phyloP scores from a whole-genome alignment of 1,140 invertebrate species.

The Drosophila biarmipes region DNA sequence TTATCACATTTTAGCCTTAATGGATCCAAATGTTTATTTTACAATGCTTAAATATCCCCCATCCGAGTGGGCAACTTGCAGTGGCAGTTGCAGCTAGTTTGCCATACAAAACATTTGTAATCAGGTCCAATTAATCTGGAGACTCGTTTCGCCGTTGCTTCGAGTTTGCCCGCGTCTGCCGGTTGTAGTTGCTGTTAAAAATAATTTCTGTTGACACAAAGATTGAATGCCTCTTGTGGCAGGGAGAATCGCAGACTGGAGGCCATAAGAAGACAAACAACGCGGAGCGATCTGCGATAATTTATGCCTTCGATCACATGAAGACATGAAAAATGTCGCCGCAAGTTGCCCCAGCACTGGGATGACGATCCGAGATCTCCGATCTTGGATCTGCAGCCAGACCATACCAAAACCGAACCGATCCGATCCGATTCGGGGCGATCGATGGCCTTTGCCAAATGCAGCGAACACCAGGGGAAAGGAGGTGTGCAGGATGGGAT shows the following conservation, averaged over 20 bases:
- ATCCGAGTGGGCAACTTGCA: conserved; percentile 22
- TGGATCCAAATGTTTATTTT: conserved; percentile 79
- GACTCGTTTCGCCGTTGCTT: conserved; percentile 31
- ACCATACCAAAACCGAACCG: conserved; percentile 1
- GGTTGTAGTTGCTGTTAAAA: conserved; percentile 74
- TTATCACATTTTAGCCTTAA: conserved; percentile 75
- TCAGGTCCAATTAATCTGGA: conserved; percentile 76
- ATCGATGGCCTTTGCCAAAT: conserved; percentile 75
- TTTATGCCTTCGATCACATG: conserved; percentile 82
- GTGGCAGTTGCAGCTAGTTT: conserved; percentile 55
- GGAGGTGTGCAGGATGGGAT: conserved; percentile 8
- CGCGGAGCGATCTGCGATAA: conserved; percentile 63
- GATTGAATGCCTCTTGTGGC: conserved; percentile 69
- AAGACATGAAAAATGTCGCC: conserved; percentile 82
- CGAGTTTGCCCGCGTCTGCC: conserved; percentile 25
- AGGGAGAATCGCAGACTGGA: conserved; percentile 9
- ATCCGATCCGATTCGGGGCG: conserved; percentile 37
- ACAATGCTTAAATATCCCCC: conserved; percentile 44
- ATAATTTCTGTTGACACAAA: conserved; percentile 83
- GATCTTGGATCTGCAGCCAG: conserved; percentile 19
- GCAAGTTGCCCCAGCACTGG: conserved; percentile 69
- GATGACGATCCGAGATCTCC: conserved; percentile 57
- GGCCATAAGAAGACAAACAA: conserved; percentile 40
- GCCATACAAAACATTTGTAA: conserved; percentile 77
- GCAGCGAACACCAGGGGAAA: conserved; percentile 26